Conservation (phyloP, 2,113 vertebrate genomes). For the Malurus elegans region DNA sequence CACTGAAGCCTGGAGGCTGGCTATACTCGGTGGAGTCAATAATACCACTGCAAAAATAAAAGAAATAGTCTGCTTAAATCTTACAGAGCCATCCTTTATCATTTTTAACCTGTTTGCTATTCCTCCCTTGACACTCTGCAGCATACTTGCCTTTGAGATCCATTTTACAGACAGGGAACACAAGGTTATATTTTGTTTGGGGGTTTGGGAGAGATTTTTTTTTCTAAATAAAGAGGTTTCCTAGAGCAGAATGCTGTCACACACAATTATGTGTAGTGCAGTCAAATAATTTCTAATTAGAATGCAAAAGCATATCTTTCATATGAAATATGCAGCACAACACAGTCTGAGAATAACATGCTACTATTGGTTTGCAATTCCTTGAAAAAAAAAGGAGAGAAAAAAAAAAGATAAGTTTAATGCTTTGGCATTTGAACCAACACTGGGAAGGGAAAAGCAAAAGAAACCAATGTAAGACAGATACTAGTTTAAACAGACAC, state of each 20-base stretch:
- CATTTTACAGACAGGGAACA: neutral
- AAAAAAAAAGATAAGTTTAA: neutral
- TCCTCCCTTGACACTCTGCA: neutral
- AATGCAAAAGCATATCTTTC: neutral
- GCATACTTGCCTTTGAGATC: neutral
- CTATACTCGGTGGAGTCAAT: conserved; percentile 92
- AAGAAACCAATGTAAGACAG: neutral
- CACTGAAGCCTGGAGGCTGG: conserved; percentile 92
- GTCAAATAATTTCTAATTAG: neutral
- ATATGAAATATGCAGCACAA: neutral
- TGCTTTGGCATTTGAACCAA: neutral
- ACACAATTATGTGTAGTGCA: neutral
- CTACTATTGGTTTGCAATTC: neutral
- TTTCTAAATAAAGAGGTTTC: neutral
- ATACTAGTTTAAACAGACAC: neutral
- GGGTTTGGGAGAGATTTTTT: neutral
- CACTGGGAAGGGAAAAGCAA: neutral
- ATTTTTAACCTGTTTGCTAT: neutral
- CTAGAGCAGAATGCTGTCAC: neutral
- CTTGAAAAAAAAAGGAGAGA: neutral
- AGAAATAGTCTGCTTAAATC: conserved; percentile 53
- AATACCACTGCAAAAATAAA: conserved; percentile 85
- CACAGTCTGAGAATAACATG: neutral
- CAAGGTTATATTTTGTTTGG: neutral
- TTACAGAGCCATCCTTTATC: neutral